A percentile compares a stretch with the other conserved stretches of the same genome.
Evolutionary conservation across 2,113 vertebrate species (phyloP).

Genomic region (Pardalotus punctatus): DNA sequence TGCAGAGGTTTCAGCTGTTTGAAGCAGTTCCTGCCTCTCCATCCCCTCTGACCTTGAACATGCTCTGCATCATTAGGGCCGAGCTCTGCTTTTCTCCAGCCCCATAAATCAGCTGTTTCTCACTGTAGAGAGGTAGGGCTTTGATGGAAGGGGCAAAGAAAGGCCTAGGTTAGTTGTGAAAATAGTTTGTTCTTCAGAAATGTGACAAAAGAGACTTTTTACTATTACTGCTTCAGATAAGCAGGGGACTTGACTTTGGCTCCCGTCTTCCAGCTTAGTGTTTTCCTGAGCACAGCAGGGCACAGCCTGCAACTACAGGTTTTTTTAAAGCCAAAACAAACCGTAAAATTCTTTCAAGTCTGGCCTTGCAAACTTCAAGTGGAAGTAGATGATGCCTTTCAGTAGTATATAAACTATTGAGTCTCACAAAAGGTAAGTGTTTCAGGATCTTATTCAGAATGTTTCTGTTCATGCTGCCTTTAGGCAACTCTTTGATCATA

Average conservation of each 20-base stretch:
- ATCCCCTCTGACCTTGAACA: neutral
- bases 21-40: neutral
- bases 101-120: neutral
- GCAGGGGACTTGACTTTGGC: neutral
- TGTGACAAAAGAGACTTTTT: neutral
- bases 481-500: neutral
- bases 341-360: neutral
- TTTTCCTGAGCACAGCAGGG: neutral
- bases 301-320: neutral
- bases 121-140: neutral
- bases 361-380: neutral
- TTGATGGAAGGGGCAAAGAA: neutral
- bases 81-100: neutral
- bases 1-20: neutral
- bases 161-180: neutral
- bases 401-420: neutral
- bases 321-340: neutral
- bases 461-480: neutral
- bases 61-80: rapidly evolving
- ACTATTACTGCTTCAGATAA: neutral
- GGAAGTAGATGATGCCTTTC: neutral
- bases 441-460: neutral
- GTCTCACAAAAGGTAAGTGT: neutral
- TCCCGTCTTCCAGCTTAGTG: neutral
- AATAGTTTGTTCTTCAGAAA: neutral